phyloP scores from a whole-genome alignment of 1,140 invertebrate genomes.

The Drosophila ambigua region DNA sequence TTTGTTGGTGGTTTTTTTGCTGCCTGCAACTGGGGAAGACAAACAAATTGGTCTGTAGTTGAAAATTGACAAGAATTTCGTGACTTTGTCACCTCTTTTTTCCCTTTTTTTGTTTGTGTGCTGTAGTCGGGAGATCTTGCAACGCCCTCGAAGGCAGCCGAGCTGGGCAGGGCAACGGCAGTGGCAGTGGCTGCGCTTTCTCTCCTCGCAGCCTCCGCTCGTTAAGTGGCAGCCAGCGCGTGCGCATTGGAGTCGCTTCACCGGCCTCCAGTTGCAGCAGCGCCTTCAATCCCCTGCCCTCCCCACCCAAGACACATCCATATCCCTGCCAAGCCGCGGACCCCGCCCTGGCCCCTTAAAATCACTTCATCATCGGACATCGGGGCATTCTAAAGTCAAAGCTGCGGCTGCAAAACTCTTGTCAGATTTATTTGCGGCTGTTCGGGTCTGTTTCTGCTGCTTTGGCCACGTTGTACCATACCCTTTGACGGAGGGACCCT shows the following conservation, averaged over 20 bases:
- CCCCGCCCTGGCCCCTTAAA: constrained; percentile 39
- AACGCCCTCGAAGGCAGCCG: constrained; percentile 72
- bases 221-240: constrained; percentile 80
- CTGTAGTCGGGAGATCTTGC: constrained; percentile 60
- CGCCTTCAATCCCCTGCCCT: neutral
- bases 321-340: constrained; percentile 11
- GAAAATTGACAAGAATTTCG: constrained; percentile 84
- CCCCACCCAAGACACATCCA: neutral
- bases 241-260: constrained; percentile 70
- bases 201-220: constrained; percentile 62
- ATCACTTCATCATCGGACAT: constrained; percentile 76
- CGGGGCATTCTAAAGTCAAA: constrained; percentile 72
- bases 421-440: constrained; percentile 73
- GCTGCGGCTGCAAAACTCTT: constrained; percentile 69
- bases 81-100: constrained; percentile 84
- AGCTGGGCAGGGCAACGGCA: no score
- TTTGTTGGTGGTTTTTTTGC: constrained; percentile 30
- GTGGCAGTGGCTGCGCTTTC: constrained; percentile 42
- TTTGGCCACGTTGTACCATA: neutral
- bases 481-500: no score
- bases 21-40: constrained; percentile 69
- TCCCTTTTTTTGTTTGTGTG: constrained; percentile 37
- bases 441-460: constrained; percentile 30
- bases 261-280: constrained; percentile 27
- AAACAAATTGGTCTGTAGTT: constrained; percentile 84